Evolutionary conservation across 2,113 vertebrate species (phyloP), one percentile per base, ranked within the genome.

Genomic region (Noctilio leporinus): DNA sequence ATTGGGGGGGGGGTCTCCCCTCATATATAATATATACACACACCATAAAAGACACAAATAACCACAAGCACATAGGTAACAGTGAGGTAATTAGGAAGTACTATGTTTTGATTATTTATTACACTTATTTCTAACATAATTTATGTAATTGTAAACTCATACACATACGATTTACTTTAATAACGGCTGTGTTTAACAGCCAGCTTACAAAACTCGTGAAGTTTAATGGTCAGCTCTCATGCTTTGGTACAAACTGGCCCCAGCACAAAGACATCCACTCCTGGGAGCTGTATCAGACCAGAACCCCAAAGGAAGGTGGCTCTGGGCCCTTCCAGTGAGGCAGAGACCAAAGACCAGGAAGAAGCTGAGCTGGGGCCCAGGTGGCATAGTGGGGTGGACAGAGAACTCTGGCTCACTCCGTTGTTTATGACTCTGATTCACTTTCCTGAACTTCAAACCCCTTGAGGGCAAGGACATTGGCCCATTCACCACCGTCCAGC

Each of bases 351-450:
- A 53, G 62, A 45, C 69, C 17, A 28, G 40, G n/a, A 65, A 65
- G 26, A 57, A 5, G 40, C 85, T 17, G 22, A 64, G 80, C 38
- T 12, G 49, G 72, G 62, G 30, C 89, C 26, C 1, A 0, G 38
- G 17, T 0, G 33, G 47, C 24, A 33, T 28, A 3, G 10, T 3
- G 35, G 19, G 10, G 0, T 0, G 0, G 33, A 11, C 57, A 33
- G n/a, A 86, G 49, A 49, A 57, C 45, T 14, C 8, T 10, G 55
- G 26, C 45, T 80, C 57, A 24, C 33, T 40, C 22, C 0, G 0
- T 10, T 30, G 12, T 9, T 59, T 14, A n/a, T 8, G 7, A 67
- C 19, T 51, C 55, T 14, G 43, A 72, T 17, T 82, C 30, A 77
- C 53, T 12, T 28, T 17, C n/a, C 26, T 51, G 43, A 70, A 85